Evolutionary conservation across 2,888 invertebrate genomes (phyloP), one percentile per base, ranked within the genome.

Genomic region (Cheilosia scutellata): DNA sequence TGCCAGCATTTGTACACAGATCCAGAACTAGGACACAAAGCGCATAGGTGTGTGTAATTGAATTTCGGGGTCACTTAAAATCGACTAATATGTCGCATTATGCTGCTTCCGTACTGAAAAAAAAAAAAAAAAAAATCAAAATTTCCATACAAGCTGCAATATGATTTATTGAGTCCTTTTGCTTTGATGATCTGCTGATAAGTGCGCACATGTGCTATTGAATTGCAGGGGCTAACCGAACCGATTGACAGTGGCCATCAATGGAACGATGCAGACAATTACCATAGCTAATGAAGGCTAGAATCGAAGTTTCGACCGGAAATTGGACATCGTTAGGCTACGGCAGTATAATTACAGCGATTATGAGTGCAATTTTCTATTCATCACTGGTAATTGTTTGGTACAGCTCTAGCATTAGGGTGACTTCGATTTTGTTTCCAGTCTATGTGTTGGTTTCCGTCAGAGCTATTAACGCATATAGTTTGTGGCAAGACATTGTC

Each of bases 121-220:
- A 51, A 74, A 65, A 63, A 53, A 53, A 5, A 53, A n/a, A n/a
- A n/a, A n/a, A n/a, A n/a, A n/a, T n/a, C n/a, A n/a, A n/a, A n/a
- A n/a, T n/a, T n/a, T 51, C 16, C 55, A 55, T 20, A 62, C 25
- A 20, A 60, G 13, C 29, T 53, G 53, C 31, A 37, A 49, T 44
- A 63, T 74, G 72, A 74, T 62, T 74, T 74, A 74, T 62, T 53
- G 44, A 63, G 62, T 70, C 47, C n/a, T 37, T 37, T 29, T 1
- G 9, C 25, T 29, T 5, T 11, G 4, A 27, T 13, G 27, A 25
- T 13, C 51, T 29, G 20, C 2, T 13, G 13, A 51, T 29, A 51
- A 51, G 20, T 20, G 47, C 47, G 4, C 29, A 5, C 29, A 47
- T 4, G 2, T 40, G 40, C 13, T 20, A 47, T 27, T 9, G 49